These are phyloP conservation scores for Campylomormyrus numenius DNA, from an alignment of 2,113 vertebrate genomes.

Conservation along the genomic window DNA sequence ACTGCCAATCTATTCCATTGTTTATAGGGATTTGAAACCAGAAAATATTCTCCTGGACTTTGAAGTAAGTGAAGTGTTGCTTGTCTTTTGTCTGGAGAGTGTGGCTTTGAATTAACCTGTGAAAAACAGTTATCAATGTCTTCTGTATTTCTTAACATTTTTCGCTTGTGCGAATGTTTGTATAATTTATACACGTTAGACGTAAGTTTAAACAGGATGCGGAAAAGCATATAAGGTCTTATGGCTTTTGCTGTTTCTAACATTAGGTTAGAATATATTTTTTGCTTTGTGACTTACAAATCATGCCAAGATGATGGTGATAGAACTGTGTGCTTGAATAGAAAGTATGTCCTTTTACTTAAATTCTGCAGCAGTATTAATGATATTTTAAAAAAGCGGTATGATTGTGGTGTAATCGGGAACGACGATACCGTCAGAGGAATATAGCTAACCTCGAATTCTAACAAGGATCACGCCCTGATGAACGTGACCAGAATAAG, in stretches of 20 bases:
- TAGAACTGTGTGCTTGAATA: background rate
- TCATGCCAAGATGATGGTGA: background rate
- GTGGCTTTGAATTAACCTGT: background rate
- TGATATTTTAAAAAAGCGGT: background rate
- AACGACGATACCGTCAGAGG: background rate
- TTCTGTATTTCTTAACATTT: background rate
- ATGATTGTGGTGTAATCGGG: background rate
- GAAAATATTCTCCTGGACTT: slow-evolving; percentile 98
- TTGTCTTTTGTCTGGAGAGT: slow-evolving; percentile 22
- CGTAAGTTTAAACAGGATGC: background rate
- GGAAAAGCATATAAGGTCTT: background rate
- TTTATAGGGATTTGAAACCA: slow-evolving; percentile 89
- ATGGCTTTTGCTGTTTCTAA: background rate
- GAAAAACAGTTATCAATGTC: background rate
- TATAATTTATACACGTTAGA: background rate
- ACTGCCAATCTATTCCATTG: background rate
- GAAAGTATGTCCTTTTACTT: background rate
- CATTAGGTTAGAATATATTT: background rate
- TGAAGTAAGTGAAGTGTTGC: slow-evolving; percentile 66
- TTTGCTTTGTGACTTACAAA: background rate
- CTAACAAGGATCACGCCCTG: background rate
- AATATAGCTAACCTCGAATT: background rate
- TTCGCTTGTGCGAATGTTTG: background rate
- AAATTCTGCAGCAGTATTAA: background rate
- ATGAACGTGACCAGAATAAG: slow-evolving; percentile 12